Evolutionary conservation across 1,140 invertebrate genomes (phyloP).

Genomic region (Papilio polyxenes): DNA sequence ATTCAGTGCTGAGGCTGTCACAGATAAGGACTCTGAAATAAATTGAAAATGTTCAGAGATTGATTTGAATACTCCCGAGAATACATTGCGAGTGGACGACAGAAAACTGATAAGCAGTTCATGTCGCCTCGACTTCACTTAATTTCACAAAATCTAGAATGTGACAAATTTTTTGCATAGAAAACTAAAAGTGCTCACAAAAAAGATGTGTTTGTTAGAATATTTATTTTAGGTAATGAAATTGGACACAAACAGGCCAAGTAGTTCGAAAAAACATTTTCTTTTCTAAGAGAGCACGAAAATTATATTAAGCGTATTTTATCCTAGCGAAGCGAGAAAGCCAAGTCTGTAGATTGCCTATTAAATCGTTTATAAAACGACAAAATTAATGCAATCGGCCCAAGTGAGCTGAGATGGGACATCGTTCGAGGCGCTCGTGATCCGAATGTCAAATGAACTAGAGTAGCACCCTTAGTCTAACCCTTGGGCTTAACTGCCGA

Average conservation of each 20-base stretch:
- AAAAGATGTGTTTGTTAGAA: background rate
- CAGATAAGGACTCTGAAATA: slow-evolving; percentile 80
- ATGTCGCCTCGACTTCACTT: slow-evolving; percentile 47
- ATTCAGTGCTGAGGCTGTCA: slow-evolving; percentile 77
- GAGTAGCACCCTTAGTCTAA: slow-evolving; percentile 57
- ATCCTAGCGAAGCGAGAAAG: slow-evolving; percentile 49
- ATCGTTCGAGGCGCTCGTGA: slow-evolving; percentile 74
- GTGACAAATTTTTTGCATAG: background rate
- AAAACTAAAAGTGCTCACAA: background rate
- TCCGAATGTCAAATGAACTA: slow-evolving; percentile 73
- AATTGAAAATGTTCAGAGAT: slow-evolving; percentile 80
- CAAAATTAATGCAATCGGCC: slow-evolving; percentile 78
- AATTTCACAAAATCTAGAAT: background rate
- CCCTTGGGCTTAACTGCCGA: slow-evolving; percentile 51
- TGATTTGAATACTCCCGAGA: slow-evolving; percentile 77
- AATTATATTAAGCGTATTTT: slow-evolving; percentile 29
- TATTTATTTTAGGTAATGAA: background rate
- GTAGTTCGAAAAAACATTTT: slow-evolving; percentile 40
- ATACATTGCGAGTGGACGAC: slow-evolving; percentile 67
- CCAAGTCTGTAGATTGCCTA: slow-evolving; percentile 69
- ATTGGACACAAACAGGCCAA: slow-evolving; percentile 15
- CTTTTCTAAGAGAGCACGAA: slow-evolving; percentile 39
- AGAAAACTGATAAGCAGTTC: slow-evolving; percentile 62
- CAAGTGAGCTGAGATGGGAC: slow-evolving; percentile 75
- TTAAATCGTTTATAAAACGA: slow-evolving; percentile 79